Base-by-base conservation (phyloP, 2,113 vertebrate species). In the Cynoglossus semilaevis region DNA sequence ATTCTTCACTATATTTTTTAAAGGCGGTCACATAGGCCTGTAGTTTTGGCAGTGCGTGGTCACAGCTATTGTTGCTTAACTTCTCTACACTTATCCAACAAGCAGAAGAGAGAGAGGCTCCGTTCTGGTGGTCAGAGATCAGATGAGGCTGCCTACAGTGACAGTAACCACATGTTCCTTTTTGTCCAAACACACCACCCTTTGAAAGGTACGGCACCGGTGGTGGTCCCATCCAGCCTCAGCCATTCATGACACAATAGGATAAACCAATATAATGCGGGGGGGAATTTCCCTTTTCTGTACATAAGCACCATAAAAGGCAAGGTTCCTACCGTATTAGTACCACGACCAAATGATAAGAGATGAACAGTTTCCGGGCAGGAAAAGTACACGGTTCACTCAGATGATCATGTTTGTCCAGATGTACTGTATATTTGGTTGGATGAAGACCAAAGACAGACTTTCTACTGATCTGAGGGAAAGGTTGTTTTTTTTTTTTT, bases 81-180 rank as follows among this genome's bases (percentile, higher is more conserved):
- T 48, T 43, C 47, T 35, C n/a, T n/a, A 34, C 22, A n/a, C 13
- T 5, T 10, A 47, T 22, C 17, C 17, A 43, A 18, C 11, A 14
- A 67, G 34, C 0, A 1, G 12, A 52, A 58, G 38, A 59, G 34
- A 43, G 14, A 6, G 19, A 35, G 9, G 8, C 43, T 51, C 9
- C 6, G 47, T n/a, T 55, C 34, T 34, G 53, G 73, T 46, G 53
- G 62, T 59, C 44, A 16, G 45, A 43, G 18, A 45, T 18, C 36
- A 36, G 63, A 63, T 71, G 57, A 59, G 51, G 43, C 67, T 61
- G 58, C 66, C 63, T 61, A 63, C 67, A 72, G 48, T 63, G 64
- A 75, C 70, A 64, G 63, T 72, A 74, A 82, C 80, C 80, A 74
- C 67, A 75, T 68, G 67, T 29, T 29, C 22, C 53, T 35, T 51